Percentiles rank a stretch among this genome's conserved stretches.
Conservation (phyloP, 2,113 vertebrate species). For the Microcebus griseorufus region DNA sequence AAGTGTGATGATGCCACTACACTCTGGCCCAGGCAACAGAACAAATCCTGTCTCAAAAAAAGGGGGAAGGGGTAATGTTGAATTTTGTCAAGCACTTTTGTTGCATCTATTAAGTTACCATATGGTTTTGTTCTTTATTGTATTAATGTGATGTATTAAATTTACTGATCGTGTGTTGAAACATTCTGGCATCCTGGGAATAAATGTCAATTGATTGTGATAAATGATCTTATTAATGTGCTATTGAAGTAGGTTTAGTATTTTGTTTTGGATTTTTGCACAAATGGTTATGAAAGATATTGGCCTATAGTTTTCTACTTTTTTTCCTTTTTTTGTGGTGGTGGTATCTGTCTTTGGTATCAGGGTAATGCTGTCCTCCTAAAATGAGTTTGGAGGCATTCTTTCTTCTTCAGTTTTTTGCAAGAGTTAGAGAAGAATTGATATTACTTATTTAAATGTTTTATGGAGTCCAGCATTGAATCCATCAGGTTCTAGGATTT, state of each 20-base stretch:
- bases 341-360: background rate
- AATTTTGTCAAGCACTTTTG: background rate
- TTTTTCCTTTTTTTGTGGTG: accelerated
- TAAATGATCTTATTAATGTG: background rate
- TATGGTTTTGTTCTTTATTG: background rate
- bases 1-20: too few species aligned
- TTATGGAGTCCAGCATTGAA: background rate
- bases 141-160: background rate
- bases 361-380: too few species aligned
- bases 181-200: background rate
- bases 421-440: background rate
- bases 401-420: too few species aligned
- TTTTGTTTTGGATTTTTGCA: background rate
- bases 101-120: background rate
- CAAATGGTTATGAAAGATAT: background rate
- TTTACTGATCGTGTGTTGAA: background rate
- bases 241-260: background rate
- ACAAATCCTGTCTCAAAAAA: too few species aligned
- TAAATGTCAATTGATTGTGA: background rate
- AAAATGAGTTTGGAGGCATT: too few species aligned
- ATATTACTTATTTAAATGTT: background rate
- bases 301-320: background rate
- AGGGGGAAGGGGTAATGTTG: too few species aligned
- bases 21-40: too few species aligned
- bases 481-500: background rate